These are phyloP conservation scores for Crenuchus spilurus DNA, from an alignment of 2,797 vertebrate genomes.

Conservation along the genomic window DNA sequence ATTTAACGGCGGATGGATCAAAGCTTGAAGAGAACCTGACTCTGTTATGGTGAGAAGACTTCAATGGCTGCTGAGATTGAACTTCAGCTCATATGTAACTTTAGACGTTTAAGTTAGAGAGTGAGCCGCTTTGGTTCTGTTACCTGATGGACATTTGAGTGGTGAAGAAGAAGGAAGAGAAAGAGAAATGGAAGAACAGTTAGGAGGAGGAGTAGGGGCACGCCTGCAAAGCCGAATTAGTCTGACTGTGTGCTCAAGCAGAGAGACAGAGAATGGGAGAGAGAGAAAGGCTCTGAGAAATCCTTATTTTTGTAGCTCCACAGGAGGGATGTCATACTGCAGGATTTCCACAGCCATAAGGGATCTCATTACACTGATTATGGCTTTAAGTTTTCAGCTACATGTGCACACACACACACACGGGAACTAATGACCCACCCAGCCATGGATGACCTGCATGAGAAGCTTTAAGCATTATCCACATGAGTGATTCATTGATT, in stretches of 20 bases:
- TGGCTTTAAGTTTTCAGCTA: constrained; percentile 55
- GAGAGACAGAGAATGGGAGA: neutral
- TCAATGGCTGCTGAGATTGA: too few relatives aligned
- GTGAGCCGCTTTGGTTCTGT: neutral
- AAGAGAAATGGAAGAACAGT: neutral
- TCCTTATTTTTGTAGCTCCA: neutral
- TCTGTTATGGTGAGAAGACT: too few relatives aligned
- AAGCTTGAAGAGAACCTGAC: too few relatives aligned
- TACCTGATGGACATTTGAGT: neutral
- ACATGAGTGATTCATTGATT: constrained; percentile 25
- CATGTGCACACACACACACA: neutral
- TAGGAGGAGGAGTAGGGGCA: neutral
- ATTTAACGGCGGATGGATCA: too few relatives aligned
- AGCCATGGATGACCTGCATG: neutral
- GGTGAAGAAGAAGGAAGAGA: neutral
- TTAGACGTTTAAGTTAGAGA: too few relatives aligned
- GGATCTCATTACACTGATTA: constrained; percentile 53
- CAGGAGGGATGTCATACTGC: constrained; percentile 11
- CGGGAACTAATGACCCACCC: neutral
- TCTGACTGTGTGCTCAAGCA: neutral
- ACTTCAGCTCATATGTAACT: too few relatives aligned
- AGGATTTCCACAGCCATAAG: constrained; percentile 13
- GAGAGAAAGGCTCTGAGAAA: neutral
- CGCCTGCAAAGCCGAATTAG: neutral
- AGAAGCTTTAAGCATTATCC: constrained; percentile 20